These are phyloP conservation scores for Pagetopsis macropterus DNA, from an alignment of 2,797 vertebrate species.

Conservation along the genomic window DNA sequence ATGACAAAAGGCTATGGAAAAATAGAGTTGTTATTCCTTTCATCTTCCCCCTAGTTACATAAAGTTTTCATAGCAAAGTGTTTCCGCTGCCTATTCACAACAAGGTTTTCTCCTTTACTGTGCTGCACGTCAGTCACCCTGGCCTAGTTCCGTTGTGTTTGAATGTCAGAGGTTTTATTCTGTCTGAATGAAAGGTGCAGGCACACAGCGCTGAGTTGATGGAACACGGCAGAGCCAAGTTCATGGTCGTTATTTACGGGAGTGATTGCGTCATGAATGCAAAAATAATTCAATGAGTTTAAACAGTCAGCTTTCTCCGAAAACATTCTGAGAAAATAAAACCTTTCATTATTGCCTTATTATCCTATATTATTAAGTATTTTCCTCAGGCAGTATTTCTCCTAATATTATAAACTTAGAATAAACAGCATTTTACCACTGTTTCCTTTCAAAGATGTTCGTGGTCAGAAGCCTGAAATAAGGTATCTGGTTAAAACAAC, in stretches of 20 bases:
- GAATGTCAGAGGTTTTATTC: constrained; percentile 58
- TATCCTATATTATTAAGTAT: too few species aligned
- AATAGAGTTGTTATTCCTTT: constrained; percentile 39
- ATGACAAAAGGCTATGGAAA: constrained; percentile 53
- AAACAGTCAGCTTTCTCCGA: neutral
- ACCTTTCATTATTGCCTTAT: too few species aligned
- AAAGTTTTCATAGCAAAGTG: constrained; percentile 55
- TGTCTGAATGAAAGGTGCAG: constrained; percentile 51
- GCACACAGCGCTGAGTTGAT: constrained; percentile 29
- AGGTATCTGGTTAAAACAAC: too few species aligned
- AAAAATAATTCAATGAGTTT: constrained; percentile 23
- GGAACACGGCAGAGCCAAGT: constrained; percentile 10
- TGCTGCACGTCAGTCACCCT: constrained; percentile 70
- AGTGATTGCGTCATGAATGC: constrained; percentile 18
- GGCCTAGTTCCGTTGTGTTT: constrained; percentile 70
- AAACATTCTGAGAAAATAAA: neutral
- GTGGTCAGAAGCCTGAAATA: too few species aligned
- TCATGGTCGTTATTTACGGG: constrained; percentile 49
- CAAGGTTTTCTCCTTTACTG: constrained; percentile 48
- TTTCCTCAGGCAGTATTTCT: too few species aligned
- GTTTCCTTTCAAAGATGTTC: too few species aligned
- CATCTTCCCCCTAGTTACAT: constrained; percentile 61
- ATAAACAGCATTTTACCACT: too few species aligned
- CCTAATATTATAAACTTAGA: too few species aligned
- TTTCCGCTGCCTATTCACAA: constrained; percentile 45